Evolutionary conservation across 2,797 vertebrate species (phyloP), one percentile per base, ranked within the genome.

Genomic region (Gallirallus australis): DNA sequence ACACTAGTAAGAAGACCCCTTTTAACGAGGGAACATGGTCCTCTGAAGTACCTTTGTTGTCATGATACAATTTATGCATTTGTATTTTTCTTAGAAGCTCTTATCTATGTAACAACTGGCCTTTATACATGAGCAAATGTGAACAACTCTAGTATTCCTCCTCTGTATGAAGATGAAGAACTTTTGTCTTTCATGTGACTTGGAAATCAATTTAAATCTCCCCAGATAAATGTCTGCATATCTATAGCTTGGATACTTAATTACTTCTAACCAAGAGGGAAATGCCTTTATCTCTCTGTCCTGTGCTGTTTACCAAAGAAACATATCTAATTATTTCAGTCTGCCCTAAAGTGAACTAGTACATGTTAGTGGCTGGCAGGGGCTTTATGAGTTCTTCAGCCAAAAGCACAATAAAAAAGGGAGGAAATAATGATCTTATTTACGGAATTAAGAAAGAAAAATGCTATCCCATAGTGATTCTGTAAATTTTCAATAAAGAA

Each of bases 171-270:
- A 92, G 59, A 83, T 0, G 24, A 33, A 90, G 31, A 93, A 92
- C 75, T 94, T 96, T 96, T 96, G 79, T 97, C 95, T 96, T 95
- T 96, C 89, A 75, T 66, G 40, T 91, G 94, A 91, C 88, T 96
- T 92, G 95, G 92, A 97, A 96, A 97, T 97, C 90, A 96, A 31
- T 93, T 96, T 97, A 96, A 79, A 94, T 84, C 73, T 97, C 96
- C 64, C 65, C 31, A 89, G 95, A 95, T 69, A 87, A 85, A 92
- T 60, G n/a, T 65, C 53, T 96, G 71, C 83, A 64, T 97, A 92
- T 97, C 94, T 97, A 70, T 97, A 97, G 97, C 88, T 97, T 97
- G 90, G 91, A 85, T 93, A 84, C 60, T 97, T 98, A 97, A 98
- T 98, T 97, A 97, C 76, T 96, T 97, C 60, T 76, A 90, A 87